phyloP scores from a whole-genome alignment of 2,113 vertebrate genomes.

The Tinamus guttatus region DNA sequence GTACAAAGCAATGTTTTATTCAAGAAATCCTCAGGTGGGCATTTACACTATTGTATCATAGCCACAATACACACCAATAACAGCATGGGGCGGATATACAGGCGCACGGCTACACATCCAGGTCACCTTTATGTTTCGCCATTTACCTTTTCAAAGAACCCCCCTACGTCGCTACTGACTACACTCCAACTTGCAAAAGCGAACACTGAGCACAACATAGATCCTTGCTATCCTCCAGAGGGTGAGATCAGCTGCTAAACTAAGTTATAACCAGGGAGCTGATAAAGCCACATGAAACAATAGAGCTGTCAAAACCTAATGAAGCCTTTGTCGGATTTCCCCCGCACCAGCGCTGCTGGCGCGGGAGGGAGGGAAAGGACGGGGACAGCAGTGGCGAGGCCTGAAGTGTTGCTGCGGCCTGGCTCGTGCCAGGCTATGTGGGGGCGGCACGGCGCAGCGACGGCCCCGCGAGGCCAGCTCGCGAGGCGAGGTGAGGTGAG shows the following conservation, averaged over 20 bases:
- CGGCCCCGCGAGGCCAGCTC: too few relatives aligned
- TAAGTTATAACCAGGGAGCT: neutral
- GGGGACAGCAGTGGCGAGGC: neutral
- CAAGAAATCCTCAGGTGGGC: neutral
- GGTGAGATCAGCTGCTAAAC: neutral
- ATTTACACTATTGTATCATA: rapidly evolving
- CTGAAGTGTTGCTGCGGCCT: neutral
- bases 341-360: neutral
- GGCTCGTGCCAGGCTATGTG: too few relatives aligned
- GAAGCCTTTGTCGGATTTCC: neutral
- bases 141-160: neutral
- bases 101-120: neutral
- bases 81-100: rapidly evolving
- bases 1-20: slow-evolving; percentile 5
- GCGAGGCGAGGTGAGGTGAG: too few relatives aligned
- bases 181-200: neutral
- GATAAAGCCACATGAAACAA: neutral
- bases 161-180: neutral
- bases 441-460: too few relatives aligned
- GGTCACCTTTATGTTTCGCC: neutral
- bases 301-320: neutral
- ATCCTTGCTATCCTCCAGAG: neutral
- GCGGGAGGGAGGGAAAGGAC: neutral
- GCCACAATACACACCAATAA: rapidly evolving
- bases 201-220: neutral